Conservation (phyloP, 2,888 invertebrate genomes). For the Rutpela maculata region DNA sequence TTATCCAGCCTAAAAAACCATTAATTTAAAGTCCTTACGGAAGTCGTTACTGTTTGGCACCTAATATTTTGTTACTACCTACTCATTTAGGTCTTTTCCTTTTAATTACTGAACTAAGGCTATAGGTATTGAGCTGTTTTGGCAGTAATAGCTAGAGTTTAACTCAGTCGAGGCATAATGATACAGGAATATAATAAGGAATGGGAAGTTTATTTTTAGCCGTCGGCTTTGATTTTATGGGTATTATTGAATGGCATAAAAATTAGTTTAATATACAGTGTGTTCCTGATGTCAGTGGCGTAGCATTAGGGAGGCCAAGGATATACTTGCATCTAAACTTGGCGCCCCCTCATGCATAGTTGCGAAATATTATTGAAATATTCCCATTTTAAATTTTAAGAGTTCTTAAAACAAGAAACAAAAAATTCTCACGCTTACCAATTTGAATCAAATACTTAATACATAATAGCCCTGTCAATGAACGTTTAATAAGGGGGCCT, state of each 20-base stretch:
- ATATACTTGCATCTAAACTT: too few species aligned
- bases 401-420: too few species aligned
- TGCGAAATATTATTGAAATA: too few species aligned
- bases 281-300: too few species aligned
- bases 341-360: too few species aligned
- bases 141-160: slow-evolving; percentile 7
- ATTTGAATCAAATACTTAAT: too few species aligned
- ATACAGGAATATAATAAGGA: not conserved
- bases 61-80: slow-evolving; percentile 31
- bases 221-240: not conserved
- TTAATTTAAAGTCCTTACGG: slow-evolving; percentile 32
- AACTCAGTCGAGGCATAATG: not conserved
- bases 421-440: too few species aligned
- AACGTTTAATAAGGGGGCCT: too few species aligned
- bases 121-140: slow-evolving; percentile 25
- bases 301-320: too few species aligned
- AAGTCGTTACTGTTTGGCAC: slow-evolving; percentile 39
- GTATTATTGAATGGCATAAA: not conserved
- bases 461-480: too few species aligned
- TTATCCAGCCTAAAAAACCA: slow-evolving; percentile 31
- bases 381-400: too few species aligned
- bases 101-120: slow-evolving; percentile 30
- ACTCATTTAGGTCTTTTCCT: slow-evolving; percentile 24
- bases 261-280: not conserved
- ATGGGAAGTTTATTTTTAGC: slow-evolving; percentile 19